Evolutionary conservation across 2,113 vertebrate species (phyloP).

Genomic region (Pampusana beccarii): DNA sequence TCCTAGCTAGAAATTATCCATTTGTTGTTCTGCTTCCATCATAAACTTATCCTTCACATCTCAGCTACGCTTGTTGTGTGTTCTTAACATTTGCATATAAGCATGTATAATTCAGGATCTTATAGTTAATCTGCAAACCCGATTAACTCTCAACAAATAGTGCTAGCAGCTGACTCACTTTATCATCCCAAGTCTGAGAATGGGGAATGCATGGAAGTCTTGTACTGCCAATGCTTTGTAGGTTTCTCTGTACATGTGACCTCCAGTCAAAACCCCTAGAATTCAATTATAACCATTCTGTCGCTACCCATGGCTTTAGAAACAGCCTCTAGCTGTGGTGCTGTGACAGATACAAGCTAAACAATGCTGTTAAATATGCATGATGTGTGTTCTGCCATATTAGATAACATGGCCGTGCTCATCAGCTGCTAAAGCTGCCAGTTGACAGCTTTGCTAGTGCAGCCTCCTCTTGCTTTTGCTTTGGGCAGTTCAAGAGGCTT

Average conservation of each 20-base stretch:
- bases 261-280: neutral
- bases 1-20: neutral
- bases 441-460: neutral
- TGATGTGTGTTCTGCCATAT: neutral
- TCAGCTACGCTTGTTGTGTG: neutral
- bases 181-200: neutral
- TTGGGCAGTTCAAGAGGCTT: neutral
- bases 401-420: neutral
- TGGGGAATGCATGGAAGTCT: neutral
- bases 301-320: neutral
- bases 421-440: neutral
- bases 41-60: neutral
- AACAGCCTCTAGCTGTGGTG: neutral
- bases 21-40: neutral
- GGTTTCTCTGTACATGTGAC: neutral
- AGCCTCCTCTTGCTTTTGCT: neutral
- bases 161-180: neutral
- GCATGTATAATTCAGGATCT: slow-evolving; percentile 4
- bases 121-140: slow-evolving; percentile 34
- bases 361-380: slow-evolving; percentile 36
- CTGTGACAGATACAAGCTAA: neutral
- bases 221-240: neutral
- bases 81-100: neutral
- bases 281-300: neutral
- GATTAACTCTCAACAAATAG: neutral